Base-by-base conservation (phyloP, 2,888 invertebrate genomes). In the Drosophila longiperda region DNA sequence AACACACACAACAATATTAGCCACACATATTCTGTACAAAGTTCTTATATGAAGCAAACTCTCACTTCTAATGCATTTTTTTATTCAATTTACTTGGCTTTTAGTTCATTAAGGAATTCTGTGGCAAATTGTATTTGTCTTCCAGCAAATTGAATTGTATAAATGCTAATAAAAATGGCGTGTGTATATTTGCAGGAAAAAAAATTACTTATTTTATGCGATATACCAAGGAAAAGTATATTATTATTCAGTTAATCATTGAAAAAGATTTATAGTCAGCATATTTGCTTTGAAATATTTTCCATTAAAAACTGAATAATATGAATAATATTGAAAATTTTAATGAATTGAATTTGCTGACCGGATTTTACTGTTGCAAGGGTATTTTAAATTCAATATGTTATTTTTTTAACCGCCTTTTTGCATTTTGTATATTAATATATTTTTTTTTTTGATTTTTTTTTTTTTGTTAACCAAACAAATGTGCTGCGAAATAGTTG, bases 61-160 rank as follows among this genome's bases (percentile, higher is more conserved):
- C 69, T 75, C 61, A 50, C 50, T 66, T 66, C 70, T 83, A 80
- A 80, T 86, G 73, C 61, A 55, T 74, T 64, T 65, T 65, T 66
- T 66, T 61, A 71, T 80, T 80, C 63, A 48, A 67, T 78, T 80
- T 69, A 55, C 66, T 63, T 60, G 67, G 73, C 80, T 74, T 82
- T 75, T 69, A 80, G 70, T 74, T 83, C 73, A 83, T 81, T 85
- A 67, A 62, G 67, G 52, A 32, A 29, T 59, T 54, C 50, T 61
- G 29, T 52, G 26, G 54, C 29, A 55, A 65, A 61, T 69, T 65
- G 66, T 73, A 52, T 66, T 73, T 68, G 57, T 73, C 34, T 63
- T 77, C 36, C 60, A 61, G 58, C 34, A 78, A 78, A 78, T 73
- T 70, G 57, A 78, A 77, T 70, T 58, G 53, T 45, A 49, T 54